Conservation (phyloP, 2,888 invertebrate genomes). For the Drosophila pseudotalamancana region DNA sequence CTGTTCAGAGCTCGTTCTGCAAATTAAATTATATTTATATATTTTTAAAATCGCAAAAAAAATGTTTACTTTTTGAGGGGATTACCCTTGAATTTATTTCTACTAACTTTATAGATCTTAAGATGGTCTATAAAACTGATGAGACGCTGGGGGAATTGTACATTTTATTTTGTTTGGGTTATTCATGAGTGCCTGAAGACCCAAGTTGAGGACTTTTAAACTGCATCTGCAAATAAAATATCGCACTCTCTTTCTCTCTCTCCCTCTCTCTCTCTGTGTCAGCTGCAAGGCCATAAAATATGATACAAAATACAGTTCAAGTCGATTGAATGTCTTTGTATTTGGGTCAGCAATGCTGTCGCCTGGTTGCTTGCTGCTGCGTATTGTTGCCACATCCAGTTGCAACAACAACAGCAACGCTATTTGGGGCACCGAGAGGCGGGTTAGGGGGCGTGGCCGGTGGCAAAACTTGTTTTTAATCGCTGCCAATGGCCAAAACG, state of each 20-base stretch:
- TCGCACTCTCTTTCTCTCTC: neutral
- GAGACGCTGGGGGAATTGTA: slow-evolving; percentile 3
- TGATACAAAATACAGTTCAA: slow-evolving; percentile 55
- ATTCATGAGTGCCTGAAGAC: neutral
- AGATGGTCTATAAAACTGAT: slow-evolving; percentile 6
- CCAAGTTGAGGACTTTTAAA: slow-evolving; percentile 15
- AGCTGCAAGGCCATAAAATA: slow-evolving; percentile 57
- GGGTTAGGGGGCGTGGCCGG: neutral
- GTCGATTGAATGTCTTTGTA: slow-evolving; percentile 72
- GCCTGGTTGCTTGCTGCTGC: slow-evolving; percentile 25
- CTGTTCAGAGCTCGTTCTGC: too few species aligned
- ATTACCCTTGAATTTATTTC: neutral
- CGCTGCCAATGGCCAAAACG: slow-evolving; percentile 80
- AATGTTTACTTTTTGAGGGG: too few species aligned
- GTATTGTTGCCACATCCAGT: slow-evolving; percentile 51
- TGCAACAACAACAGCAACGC: slow-evolving; percentile 10
- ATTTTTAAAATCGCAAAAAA: too few species aligned
- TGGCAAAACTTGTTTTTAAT: slow-evolving; percentile 74
- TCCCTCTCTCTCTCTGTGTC: neutral
- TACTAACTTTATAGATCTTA: slow-evolving; percentile 5
- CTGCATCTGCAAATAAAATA: slow-evolving; percentile 9
- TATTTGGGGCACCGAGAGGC: slow-evolving; percentile 47
- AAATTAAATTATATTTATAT: too few species aligned
- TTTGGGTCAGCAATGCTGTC: slow-evolving; percentile 75
- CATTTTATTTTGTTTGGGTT: neutral